Evolutionary conservation across 2,113 vertebrate species (phyloP).

Genomic region (Psilopsiagon aurifrons): DNA sequence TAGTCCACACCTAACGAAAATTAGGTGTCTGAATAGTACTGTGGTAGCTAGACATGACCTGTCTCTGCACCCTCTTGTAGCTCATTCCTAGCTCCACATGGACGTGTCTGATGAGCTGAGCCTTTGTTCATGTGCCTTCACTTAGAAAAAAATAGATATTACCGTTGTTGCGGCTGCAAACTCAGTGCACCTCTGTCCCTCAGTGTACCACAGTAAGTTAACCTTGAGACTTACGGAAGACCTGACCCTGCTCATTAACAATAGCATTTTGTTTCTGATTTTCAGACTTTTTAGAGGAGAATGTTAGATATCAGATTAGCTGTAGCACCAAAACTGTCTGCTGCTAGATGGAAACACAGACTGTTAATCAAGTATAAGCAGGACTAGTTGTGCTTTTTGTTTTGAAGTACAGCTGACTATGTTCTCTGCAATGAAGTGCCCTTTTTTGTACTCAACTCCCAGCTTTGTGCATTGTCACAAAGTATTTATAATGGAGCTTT

Average conservation of each 20-base stretch:
- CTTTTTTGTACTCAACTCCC: background rate
- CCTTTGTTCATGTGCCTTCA: background rate
- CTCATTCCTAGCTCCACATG: background rate
- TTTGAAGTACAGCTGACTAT: conserved; percentile 30
- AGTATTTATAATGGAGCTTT: background rate
- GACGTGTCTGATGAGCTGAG: background rate
- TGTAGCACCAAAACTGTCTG: background rate
- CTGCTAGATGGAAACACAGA: background rate
- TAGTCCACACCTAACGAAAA: background rate
- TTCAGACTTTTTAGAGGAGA: background rate
- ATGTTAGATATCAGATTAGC: background rate
- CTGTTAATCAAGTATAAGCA: background rate
- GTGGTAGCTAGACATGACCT: background rate
- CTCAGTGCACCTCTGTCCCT: no score
- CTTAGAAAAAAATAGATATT: accelerated
- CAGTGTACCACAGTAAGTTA: background rate
- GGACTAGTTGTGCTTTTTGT: background rate
- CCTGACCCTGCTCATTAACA: background rate
- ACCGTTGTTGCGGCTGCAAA: background rate
- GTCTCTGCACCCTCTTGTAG: background rate
- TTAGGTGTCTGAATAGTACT: background rate
- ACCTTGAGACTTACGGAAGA: background rate
- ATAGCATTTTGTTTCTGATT: background rate
- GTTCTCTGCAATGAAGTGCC: conserved; percentile 1
- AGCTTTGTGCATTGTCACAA: background rate